Evolutionary conservation across 1,140 invertebrate species (phyloP), one percentile per base, ranked within the genome.

Genomic region (Myzus persicae): DNA sequence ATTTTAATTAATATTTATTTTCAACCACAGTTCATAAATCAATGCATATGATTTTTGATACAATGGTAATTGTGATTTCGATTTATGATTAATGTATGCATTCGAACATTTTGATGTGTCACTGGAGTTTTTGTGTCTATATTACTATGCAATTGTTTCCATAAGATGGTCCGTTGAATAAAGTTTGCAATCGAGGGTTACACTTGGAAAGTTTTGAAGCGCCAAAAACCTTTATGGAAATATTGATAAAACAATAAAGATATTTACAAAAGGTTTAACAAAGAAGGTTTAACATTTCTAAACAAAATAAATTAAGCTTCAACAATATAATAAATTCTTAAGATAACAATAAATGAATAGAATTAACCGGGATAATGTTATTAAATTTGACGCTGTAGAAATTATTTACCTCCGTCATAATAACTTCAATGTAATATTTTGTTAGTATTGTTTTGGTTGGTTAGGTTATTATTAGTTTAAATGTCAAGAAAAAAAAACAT

Each of bases 201-300:
- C 46, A 36, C 11, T 22, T 36, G n/a, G n/a, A 88, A 89, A 51
- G n/a, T 89, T 89, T 89, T 51, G n/a, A 38, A 38, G n/a, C n/a
- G 2, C 22, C 87, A 38, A 89, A 89, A 89, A 38, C 46, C 46
- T 31, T 38, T 38, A 89, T 26, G n/a, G n/a, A 51, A 24, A 89
- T 89, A 89, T 51, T 51, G 87, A 51, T 89, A 89, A 89, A 89
- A 89, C 46, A 51, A 51, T 38, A 89, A 89, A 51, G n/a, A 38
- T 89, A 89, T 89, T 89, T 89, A 89, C 20, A 51, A 51, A 51
- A 51, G 31, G 4, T 38, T 88, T 36, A 36, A 36, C 44, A 36
- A 36, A 88, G n/a, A 26, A 11, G 26, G 31, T 67, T 84, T 40
- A 38, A 48, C n/a, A 36, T 88, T 88, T 88, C 18, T 89, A 89